Conservation (phyloP, 2,888 invertebrate species). For the Volucella zonaria region DNA sequence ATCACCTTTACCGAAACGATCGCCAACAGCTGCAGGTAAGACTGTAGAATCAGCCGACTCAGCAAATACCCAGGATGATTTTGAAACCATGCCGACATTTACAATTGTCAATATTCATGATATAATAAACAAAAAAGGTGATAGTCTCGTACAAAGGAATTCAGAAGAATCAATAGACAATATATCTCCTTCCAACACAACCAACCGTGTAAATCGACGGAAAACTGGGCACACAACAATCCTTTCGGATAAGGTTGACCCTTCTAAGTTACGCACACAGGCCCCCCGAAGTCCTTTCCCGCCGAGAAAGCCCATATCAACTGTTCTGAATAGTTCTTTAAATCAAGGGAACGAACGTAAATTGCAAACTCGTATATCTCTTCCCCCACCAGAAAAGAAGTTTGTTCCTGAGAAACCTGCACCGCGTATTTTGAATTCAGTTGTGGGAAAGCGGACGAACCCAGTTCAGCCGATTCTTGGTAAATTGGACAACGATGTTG, state of each 20-base stretch:
- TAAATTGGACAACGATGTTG: slow-evolving; percentile 56
- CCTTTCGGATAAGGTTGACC: slow-evolving; percentile 75
- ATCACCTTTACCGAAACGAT: slow-evolving; percentile 33
- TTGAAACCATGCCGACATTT: slow-evolving; percentile 81
- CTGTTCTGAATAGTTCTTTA: slow-evolving; percentile 29
- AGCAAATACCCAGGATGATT: slow-evolving; percentile 77
- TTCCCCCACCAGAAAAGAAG: slow-evolving; percentile 46
- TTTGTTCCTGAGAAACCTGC: slow-evolving; percentile 77
- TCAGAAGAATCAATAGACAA: slow-evolving; percentile 42
- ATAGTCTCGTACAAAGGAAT: slow-evolving; percentile 77
- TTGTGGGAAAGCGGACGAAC: slow-evolving; percentile 79
- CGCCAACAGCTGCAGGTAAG: slow-evolving; percentile 45
- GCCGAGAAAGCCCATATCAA: slow-evolving; percentile 34
- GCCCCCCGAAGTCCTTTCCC: slow-evolving; percentile 65
- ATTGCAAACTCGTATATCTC: slow-evolving; percentile 24
- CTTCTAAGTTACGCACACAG: slow-evolving; percentile 67
- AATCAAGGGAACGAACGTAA: slow-evolving; percentile 10
- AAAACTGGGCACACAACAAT: slow-evolving; percentile 76
- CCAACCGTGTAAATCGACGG: slow-evolving; percentile 71
- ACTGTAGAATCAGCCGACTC: slow-evolving; percentile 66
- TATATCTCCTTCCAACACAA: slow-evolving; percentile 49
- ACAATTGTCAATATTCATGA: slow-evolving; percentile 82
- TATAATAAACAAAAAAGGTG: slow-evolving; percentile 81
- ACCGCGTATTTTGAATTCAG: slow-evolving; percentile 81
- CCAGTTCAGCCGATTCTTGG: slow-evolving; percentile 79